Percentiles rank a stretch among this genome's conserved stretches.
Conservation (phyloP, 2,797 vertebrate species). For the Scomberomorus guttatus region DNA sequence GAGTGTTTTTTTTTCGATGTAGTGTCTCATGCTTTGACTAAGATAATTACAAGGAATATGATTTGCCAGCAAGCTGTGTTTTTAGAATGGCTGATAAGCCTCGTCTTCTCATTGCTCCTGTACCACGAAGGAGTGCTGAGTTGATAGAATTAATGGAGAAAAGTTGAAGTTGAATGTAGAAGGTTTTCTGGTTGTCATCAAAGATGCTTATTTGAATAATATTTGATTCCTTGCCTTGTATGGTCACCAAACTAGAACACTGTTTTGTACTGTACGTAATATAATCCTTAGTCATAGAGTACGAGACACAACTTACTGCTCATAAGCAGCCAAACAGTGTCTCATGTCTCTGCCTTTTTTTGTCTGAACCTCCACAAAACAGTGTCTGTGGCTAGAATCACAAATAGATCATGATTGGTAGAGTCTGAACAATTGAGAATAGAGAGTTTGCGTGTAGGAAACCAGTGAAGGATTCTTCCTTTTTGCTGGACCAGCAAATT, state of each 20-base stretch:
- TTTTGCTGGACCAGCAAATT: not conserved
- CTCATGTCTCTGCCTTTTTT: not conserved
- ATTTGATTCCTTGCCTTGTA: not conserved
- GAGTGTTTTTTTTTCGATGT: slow-evolving; percentile 25
- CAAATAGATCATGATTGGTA: not conserved
- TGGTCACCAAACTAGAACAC: not conserved
- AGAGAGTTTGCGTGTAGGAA: not conserved
- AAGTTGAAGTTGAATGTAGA: not conserved
- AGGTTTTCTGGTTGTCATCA: not conserved
- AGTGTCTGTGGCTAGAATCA: not conserved
- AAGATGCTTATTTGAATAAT: not conserved
- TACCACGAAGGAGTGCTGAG: not conserved
- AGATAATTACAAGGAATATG: not conserved
- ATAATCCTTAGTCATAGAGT: not conserved
- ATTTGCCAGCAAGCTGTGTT: not conserved
- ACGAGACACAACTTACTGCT: no score
- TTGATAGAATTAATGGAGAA: not conserved
- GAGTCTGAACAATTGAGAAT: not conserved
- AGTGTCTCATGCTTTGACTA: slow-evolving; percentile 20
- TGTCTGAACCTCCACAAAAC: not conserved
- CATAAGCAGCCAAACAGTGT: not conserved
- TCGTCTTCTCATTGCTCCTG: not conserved
- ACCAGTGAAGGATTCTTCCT: not conserved
- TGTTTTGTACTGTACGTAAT: not conserved
- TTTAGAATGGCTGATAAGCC: not conserved